These are phyloP conservation scores for Corythaixoides concolor DNA, from an alignment of 2,113 vertebrate species.

Conservation along the genomic window DNA sequence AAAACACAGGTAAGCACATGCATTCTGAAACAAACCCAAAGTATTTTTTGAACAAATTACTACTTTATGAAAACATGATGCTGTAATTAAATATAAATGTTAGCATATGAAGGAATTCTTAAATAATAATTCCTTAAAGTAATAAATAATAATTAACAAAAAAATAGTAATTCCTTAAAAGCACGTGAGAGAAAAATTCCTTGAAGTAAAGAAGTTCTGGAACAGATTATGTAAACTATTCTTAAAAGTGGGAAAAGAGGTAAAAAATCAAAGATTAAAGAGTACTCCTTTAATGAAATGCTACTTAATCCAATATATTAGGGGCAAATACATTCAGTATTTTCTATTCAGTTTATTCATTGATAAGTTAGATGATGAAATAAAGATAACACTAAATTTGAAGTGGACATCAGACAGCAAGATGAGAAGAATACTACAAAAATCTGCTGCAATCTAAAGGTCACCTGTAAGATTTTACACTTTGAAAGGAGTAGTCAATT, in stretches of 20 bases:
- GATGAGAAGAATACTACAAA: neutral
- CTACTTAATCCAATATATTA: neutral
- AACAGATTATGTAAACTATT: too few species aligned
- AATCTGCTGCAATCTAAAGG: neutral
- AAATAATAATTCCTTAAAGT: too few species aligned
- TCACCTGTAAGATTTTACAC: neutral
- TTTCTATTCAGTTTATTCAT: neutral
- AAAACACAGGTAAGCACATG: neutral
- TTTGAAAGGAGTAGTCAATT: neutral
- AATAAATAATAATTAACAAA: too few species aligned
- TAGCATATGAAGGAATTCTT: neutral
- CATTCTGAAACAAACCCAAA: neutral
- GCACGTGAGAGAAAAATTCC: too few species aligned
- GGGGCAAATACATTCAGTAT: neutral
- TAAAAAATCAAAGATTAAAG: neutral
- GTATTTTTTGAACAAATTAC: neutral
- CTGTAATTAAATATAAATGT: neutral
- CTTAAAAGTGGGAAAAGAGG: neutral
- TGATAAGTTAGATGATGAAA: neutral
- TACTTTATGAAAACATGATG: neutral
- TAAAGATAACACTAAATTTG: neutral
- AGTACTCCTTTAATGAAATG: neutral
- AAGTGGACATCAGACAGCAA: neutral
- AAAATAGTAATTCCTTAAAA: too few species aligned
- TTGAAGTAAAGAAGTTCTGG: too few species aligned